Conservation (phyloP, 2,797 vertebrate species). For the Orestias chungarensis region DNA sequence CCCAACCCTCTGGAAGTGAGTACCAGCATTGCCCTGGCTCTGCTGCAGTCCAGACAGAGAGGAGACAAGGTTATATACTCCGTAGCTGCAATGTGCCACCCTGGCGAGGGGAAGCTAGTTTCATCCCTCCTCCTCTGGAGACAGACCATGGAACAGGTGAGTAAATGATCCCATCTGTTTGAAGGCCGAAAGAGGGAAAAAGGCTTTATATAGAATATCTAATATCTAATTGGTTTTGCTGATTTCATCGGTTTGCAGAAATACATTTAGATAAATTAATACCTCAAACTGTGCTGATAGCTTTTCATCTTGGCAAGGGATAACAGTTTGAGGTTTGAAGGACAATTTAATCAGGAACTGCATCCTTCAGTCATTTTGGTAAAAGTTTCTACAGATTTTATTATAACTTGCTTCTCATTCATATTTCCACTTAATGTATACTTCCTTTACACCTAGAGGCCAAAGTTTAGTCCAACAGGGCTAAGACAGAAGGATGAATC, state of each 20-base stretch:
- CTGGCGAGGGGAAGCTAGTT: slow-evolving; percentile 90
- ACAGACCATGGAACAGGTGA: slow-evolving; percentile 90
- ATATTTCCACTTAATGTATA: not conserved
- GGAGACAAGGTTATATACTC: slow-evolving; percentile 88
- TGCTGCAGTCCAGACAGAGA: slow-evolving; percentile 92
- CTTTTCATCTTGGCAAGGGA: slow-evolving; percentile 9
- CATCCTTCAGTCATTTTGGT: slow-evolving; percentile 21
- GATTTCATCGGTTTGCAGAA: not conserved
- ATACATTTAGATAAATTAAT: not conserved
- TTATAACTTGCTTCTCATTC: slow-evolving; percentile 18
- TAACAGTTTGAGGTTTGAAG: slow-evolving; percentile 28
- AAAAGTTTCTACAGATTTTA: slow-evolving; percentile 25
- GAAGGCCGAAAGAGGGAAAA: not conserved
- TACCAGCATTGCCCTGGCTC: slow-evolving; percentile 90
- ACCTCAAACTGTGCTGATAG: not conserved
- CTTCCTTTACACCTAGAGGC: not conserved
- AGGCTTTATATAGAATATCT: slow-evolving; percentile 6
- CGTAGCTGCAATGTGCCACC: slow-evolving; percentile 90
- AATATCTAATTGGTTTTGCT: slow-evolving; percentile 2
- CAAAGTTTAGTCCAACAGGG: not conserved
- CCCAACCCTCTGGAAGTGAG: slow-evolving; percentile 92
- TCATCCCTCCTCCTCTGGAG: slow-evolving; percentile 92
- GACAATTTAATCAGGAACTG: slow-evolving; percentile 19
- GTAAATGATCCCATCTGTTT: slow-evolving; percentile 22
- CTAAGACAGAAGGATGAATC: not conserved